Conservation (phyloP, 2,888 invertebrate genomes). For the Meiosimyza decipiens region DNA sequence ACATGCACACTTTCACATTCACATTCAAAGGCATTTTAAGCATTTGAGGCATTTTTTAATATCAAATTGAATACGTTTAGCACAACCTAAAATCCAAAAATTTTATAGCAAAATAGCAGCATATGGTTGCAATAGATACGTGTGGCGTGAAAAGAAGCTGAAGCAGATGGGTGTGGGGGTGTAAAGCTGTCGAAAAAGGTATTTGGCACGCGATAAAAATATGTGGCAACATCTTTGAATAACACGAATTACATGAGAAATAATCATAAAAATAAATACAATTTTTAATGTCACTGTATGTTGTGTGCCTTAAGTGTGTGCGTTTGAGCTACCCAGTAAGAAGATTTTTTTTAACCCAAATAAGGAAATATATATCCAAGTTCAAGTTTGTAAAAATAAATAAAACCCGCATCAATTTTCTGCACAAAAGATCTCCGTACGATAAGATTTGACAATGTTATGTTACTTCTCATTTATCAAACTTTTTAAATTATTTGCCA, state of each 20-base stretch:
- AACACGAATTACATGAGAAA: slow-evolving; percentile 42
- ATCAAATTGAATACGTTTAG: slow-evolving; percentile 27
- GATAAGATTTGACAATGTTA: too few species aligned
- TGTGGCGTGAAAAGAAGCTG: background rate
- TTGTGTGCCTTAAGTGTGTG: background rate
- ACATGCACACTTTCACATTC: slow-evolving; percentile 24
- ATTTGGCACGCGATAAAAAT: slow-evolving; percentile 8
- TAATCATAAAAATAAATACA: slow-evolving; percentile 57
- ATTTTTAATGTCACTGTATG: slow-evolving; percentile 55
- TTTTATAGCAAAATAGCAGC: slow-evolving; percentile 8
- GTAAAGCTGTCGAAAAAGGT: background rate
- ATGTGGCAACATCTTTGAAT: slow-evolving; percentile 34
- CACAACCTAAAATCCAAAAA: slow-evolving; percentile 9
- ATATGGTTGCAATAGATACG: background rate
- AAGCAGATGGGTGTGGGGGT: background rate
- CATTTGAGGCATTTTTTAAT: slow-evolving; percentile 30
- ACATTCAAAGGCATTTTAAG: slow-evolving; percentile 24
- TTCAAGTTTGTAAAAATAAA: too few species aligned
- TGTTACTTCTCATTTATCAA: too few species aligned
- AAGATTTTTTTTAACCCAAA: too few species aligned
- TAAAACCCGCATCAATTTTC: too few species aligned
- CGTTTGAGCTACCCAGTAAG: background rate
- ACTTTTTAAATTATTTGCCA: too few species aligned
- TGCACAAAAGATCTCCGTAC: too few species aligned
- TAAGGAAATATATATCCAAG: too few species aligned